These are phyloP conservation scores for Aplysia californica DNA, from an alignment of 1,140 invertebrate genomes.

Conservation along the genomic window DNA sequence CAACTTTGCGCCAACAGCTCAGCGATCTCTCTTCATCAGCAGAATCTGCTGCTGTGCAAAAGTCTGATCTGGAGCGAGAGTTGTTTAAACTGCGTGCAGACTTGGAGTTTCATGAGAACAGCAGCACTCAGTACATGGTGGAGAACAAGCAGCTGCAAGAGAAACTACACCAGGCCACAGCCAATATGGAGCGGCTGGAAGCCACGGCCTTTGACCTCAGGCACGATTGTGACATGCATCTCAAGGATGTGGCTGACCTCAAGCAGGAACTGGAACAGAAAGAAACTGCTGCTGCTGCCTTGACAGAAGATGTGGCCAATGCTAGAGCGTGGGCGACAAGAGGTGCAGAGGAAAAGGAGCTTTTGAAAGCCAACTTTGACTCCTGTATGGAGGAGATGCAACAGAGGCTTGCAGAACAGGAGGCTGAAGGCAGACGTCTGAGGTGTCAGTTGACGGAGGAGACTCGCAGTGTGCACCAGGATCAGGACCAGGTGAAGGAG, in stretches of 20 bases:
- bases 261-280: constrained; percentile 33
- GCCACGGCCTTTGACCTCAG: background rate
- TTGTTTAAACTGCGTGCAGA: background rate
- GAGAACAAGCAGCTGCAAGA: constrained; percentile 15
- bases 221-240: constrained; percentile 31
- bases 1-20: background rate
- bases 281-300: constrained; percentile 12
- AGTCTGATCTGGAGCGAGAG: background rate
- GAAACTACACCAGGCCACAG: background rate
- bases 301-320: constrained; percentile 24
- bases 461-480: constrained; percentile 27
- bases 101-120: background rate
- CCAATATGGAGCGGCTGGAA: constrained; percentile 15
- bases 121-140: background rate
- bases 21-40: background rate
- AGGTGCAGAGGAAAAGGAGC: constrained; percentile 30
- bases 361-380: constrained; percentile 43
- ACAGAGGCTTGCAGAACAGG: constrained; percentile 25
- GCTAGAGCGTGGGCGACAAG: constrained; percentile 27
- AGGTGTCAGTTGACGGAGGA: constrained; percentile 25
- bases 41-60: background rate
- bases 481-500: constrained; percentile 28
- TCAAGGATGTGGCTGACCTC: constrained; percentile 33
- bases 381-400: constrained; percentile 41
- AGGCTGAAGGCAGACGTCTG: constrained; percentile 24